Evolutionary conservation across 2,797 vertebrate genomes (phyloP).

Genomic region (Margarornis squamiger): DNA sequence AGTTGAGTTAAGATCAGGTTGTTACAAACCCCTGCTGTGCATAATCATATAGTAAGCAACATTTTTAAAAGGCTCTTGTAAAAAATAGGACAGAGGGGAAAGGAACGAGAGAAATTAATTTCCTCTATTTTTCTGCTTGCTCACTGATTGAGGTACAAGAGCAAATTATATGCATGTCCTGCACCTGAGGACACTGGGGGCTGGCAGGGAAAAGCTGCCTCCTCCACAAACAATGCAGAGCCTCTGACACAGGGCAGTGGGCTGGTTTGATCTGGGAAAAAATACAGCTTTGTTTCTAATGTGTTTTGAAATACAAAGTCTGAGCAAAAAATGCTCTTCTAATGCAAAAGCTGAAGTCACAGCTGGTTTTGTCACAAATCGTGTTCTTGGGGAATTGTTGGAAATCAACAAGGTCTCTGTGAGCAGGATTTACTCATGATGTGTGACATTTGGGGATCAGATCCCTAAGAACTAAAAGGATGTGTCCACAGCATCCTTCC

Average conservation of each 20-base stretch:
- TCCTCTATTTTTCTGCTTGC: constrained; percentile 71
- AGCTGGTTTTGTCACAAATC: not conserved
- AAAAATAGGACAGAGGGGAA: constrained; percentile 59
- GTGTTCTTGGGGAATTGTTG: not conserved
- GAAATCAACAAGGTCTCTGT: not conserved
- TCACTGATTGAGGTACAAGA: constrained; percentile 62
- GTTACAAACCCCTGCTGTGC: constrained; percentile 61
- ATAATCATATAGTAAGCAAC: constrained; percentile 74
- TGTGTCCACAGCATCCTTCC: not conserved
- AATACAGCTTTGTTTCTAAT: not conserved
- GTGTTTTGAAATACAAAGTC: not conserved
- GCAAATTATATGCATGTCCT: constrained; percentile 35
- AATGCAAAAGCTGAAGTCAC: not conserved
- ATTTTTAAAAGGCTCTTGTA: constrained; percentile 76
- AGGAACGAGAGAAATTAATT: constrained; percentile 71
- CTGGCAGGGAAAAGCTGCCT: not conserved
- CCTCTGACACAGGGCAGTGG: not conserved
- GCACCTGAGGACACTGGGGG: constrained; percentile 72
- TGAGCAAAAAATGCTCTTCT: not conserved
- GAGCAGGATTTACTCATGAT: not conserved
- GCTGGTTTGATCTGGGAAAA: not conserved
- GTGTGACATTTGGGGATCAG: not conserved
- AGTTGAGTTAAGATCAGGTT: constrained; percentile 68
- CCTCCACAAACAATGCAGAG: not conserved
- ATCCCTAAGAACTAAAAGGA: not conserved